A percentile compares a stretch with the other conserved stretches of the same genome.
Evolutionary conservation across 92 coral and sea anemone species (phyloP).

Genomic region (Chrysogorgia sp.): DNA sequence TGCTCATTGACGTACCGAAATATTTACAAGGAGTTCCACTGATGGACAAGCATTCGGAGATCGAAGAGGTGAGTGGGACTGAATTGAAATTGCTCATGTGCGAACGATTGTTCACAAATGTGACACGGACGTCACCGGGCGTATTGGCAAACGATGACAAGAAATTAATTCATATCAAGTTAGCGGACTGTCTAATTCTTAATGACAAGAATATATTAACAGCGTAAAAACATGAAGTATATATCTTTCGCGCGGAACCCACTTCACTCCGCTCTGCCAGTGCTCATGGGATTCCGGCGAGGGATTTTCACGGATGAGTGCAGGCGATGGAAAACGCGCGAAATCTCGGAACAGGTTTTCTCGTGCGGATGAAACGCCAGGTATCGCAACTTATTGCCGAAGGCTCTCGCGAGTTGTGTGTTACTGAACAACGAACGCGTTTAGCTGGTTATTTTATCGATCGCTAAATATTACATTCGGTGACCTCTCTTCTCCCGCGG

Average conservation of each 20-base stretch:
- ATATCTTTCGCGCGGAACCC: background rate
- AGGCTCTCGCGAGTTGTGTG: background rate
- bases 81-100: too few species aligned
- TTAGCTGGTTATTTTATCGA: background rate
- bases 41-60: conserved; percentile 80
- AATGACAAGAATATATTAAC: conserved; percentile 41
- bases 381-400: background rate
- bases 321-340: too few species aligned
- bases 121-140: background rate
- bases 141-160: conserved; percentile 26
- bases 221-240: background rate
- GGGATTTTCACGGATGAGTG: too few species aligned
- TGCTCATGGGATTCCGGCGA: too few species aligned
- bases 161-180: conserved; percentile 21
- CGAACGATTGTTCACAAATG: too few species aligned
- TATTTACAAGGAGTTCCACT: conserved; percentile 95
- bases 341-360: too few species aligned
- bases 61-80: background rate
- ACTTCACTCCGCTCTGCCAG: background rate
- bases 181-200: conserved; percentile 33
- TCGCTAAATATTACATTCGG: background rate
- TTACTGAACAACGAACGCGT: too few species aligned
- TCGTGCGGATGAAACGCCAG: background rate
- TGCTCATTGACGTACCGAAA: conserved; percentile 68
- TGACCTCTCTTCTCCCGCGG: too few species aligned